phyloP scores from a whole-genome alignment of 2,113 vertebrate species.

The Protobothrops mucrosquamatus region DNA sequence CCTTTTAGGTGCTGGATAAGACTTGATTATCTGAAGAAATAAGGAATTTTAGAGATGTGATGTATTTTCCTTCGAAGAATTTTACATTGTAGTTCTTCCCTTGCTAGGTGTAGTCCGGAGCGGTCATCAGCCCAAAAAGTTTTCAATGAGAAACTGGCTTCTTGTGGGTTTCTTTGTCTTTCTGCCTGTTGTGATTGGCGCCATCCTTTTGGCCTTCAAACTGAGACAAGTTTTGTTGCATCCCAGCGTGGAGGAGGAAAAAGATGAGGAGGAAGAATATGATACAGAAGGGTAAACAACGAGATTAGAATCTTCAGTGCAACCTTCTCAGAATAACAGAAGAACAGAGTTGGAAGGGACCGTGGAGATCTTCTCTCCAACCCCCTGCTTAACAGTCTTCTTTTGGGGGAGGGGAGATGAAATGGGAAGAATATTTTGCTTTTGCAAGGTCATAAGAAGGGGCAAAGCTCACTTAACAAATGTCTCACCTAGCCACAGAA shows the following conservation, averaged over 20 bases:
- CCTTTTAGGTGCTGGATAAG: not conserved
- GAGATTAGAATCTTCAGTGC: not conserved
- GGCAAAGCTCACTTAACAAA: no score
- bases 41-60: not conserved
- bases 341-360: not conserved
- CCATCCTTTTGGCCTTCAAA: not conserved
- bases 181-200: fast-evolving
- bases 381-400: not conserved
- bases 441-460: not conserved
- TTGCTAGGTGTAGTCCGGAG: not conserved
- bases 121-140: fast-evolving
- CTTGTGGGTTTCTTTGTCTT: constrained; percentile 25
- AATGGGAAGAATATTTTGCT: not conserved
- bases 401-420: not conserved
- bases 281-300: not conserved
- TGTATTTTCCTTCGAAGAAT: not conserved
- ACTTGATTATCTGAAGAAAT: not conserved
- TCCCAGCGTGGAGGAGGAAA: not conserved
- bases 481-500: no score
- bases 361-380: not conserved
- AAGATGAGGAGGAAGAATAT: not conserved
- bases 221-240: not conserved
- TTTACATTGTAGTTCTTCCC: not conserved
- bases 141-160: not conserved
- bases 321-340: not conserved